These are phyloP conservation scores for Atractosteus spatula DNA, from an alignment of 2,113 vertebrate species.

Conservation along the genomic window DNA sequence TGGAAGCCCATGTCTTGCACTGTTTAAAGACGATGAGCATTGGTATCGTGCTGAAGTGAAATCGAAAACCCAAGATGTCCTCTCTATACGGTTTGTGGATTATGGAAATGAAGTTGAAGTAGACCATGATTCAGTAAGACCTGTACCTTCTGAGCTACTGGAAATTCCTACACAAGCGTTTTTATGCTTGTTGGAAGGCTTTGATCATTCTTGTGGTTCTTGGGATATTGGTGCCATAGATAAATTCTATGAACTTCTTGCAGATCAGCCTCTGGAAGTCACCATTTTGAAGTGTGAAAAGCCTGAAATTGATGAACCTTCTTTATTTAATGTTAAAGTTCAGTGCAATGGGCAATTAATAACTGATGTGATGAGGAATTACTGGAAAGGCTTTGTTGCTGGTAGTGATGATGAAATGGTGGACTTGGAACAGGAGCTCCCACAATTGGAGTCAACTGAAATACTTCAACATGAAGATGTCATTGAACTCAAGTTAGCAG, in stretches of 20 bases:
- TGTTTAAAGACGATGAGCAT: constrained; percentile 66
- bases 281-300: constrained; percentile 58
- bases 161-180: constrained; percentile 75
- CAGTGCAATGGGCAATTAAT: constrained; percentile 63
- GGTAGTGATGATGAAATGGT: neutral
- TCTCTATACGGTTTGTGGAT: constrained; percentile 77
- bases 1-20: constrained; percentile 73
- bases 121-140: constrained; percentile 51
- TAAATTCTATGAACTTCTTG: constrained; percentile 61
- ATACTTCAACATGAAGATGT: neutral
- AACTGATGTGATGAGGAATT: constrained; percentile 71
- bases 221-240: constrained; percentile 70
- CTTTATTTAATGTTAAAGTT: constrained; percentile 64
- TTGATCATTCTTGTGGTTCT: constrained; percentile 57
- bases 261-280: constrained; percentile 67
- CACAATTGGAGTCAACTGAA: neutral
- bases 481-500: neutral
- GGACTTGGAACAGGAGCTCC: constrained; percentile 8
- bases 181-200: constrained; percentile 78
- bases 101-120: constrained; percentile 76
- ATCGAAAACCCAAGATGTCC: constrained; percentile 31
- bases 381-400: constrained; percentile 51
- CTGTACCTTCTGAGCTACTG: constrained; percentile 63
- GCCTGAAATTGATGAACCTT: constrained; percentile 36
- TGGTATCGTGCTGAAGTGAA: constrained; percentile 79